Base-by-base conservation (phyloP, 2,797 vertebrate genomes). In the Ciconia nigra region DNA sequence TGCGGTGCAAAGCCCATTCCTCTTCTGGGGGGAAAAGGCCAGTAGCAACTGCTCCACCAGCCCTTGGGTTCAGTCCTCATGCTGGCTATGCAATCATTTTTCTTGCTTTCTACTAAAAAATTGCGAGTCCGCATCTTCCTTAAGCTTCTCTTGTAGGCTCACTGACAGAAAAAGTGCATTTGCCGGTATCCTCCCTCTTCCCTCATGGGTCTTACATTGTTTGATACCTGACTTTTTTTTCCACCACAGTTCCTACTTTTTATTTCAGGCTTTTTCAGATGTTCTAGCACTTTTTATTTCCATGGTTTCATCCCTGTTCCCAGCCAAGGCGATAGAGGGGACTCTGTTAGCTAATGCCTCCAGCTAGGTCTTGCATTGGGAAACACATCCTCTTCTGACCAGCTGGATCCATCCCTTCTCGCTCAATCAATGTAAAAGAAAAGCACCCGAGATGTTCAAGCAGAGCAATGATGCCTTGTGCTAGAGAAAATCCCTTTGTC, bases 241-340 rank as follows among this genome's bases (percentile, higher is more conserved):
- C 46, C 33, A 24, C 16, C 3, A 1, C 65, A 49, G 62, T 46
- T 79, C 77, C 52, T 49, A n/a, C 35, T 76, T 62, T 71, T 85
- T 21, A 17, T 82, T 82, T 91, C 47, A 47, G 52, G 35, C 52
- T 88, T 63, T 85, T 44, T 67, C 29, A 41, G 76, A 21, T 26
- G 6, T 78, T 83, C 44, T 24, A 78, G 8, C 39, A 10, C 35
- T 90, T 93, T 61, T 79, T 57, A 80, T 71, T 83, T 78, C 76
- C 6, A 3, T 57, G 26, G 16, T 83, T 95, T 81, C 33, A 12
- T 42, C 46, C 10, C 41, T 16, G 13, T 79, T 65, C 46, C 63
- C 2, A 1, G 52, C 15, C 0, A 0, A 54, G 47, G 52, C 0
- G 2, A 20, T 2, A 25, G 25, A 52, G 5, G 14, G 16, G 33